Evolutionary conservation across 2,797 vertebrate genomes (phyloP).

Genomic region (Yasuhikotakia modesta): DNA sequence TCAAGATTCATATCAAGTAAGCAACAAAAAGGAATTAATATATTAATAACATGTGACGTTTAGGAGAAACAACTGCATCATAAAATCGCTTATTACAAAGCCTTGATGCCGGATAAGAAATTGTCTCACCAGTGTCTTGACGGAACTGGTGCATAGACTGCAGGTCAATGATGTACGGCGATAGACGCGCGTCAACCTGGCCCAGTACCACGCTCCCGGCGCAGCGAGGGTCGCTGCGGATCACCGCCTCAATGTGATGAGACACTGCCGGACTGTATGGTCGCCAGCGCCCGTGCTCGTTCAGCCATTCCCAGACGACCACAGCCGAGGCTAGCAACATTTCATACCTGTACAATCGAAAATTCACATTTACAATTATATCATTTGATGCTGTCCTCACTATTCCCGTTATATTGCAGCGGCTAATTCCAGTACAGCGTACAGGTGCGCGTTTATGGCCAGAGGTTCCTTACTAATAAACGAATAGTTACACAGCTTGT

Average conservation of each 20-base stretch:
- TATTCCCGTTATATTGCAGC: conserved; percentile 43
- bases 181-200: conserved; percentile 89
- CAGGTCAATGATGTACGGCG: conserved; percentile 92
- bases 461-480: conserved; percentile 21
- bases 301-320: conserved; percentile 98
- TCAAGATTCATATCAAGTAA: not conserved
- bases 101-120: not conserved
- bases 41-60: conserved; percentile 1
- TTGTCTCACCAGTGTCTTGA: conserved; percentile 87
- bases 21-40: not conserved
- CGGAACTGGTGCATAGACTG: conserved; percentile 95
- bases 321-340: conserved; percentile 93
- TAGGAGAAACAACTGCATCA: not conserved
- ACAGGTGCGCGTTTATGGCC: conserved; percentile 40
- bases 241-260: conserved; percentile 95
- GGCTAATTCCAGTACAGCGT: conserved; percentile 3
- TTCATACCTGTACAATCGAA: conserved; percentile 72
- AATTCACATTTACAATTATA: conserved; percentile 27
- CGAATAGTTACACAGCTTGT: conserved; percentile 18
- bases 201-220: conserved; percentile 89
- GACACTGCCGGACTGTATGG: conserved; percentile 95
- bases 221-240: conserved; percentile 88
- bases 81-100: not conserved
- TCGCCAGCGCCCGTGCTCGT: conserved; percentile 96
- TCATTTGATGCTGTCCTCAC: conserved; percentile 6